Conservation (phyloP, 2,797 vertebrate genomes). For the Microctenopoma lineatum region DNA sequence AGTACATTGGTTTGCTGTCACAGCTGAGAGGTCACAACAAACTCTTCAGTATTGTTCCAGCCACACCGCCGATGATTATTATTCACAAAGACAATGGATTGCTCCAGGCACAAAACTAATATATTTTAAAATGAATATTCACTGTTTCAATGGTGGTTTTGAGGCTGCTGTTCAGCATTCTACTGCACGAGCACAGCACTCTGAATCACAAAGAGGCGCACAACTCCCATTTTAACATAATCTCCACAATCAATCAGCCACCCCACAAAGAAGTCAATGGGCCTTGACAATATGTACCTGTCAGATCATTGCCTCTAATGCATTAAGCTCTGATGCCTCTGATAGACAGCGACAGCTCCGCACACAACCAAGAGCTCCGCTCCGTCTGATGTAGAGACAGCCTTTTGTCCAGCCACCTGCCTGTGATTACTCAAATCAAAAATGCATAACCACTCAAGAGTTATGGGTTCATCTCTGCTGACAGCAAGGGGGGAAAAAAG, state of each 20-base stretch:
- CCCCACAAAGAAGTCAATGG: slow-evolving; percentile 77
- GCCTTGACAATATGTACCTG: slow-evolving; percentile 79
- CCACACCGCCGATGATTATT: slow-evolving; percentile 41
- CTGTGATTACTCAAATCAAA: slow-evolving; percentile 53
- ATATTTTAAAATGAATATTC: slow-evolving; percentile 63
- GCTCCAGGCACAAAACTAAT: slow-evolving; percentile 52
- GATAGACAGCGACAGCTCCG: slow-evolving; percentile 59
- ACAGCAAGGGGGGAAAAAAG: slow-evolving; percentile 11
- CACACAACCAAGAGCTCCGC: slow-evolving; percentile 30
- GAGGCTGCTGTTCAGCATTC: slow-evolving; percentile 48
- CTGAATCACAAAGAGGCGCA: slow-evolving; percentile 67
- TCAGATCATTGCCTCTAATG: slow-evolving; percentile 77
- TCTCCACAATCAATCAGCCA: slow-evolving; percentile 75
- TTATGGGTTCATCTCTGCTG: slow-evolving; percentile 33
- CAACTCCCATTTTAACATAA: slow-evolving; percentile 63
- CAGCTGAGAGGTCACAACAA: slow-evolving; percentile 52
- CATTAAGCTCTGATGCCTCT: slow-evolving; percentile 63
- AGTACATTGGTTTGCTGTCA: slow-evolving; percentile 46
- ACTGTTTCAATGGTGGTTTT: slow-evolving; percentile 42
- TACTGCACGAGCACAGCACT: slow-evolving; percentile 40
- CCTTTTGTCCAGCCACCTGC: slow-evolving; percentile 63
- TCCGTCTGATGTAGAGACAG: slow-evolving; percentile 50
- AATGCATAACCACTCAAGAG: slow-evolving; percentile 37
- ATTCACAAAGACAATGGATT: slow-evolving; percentile 44
- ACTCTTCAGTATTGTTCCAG: slow-evolving; percentile 35